Conservation (phyloP, 2,888 invertebrate genomes). For the Zhuqinia jingwanae region DNA sequence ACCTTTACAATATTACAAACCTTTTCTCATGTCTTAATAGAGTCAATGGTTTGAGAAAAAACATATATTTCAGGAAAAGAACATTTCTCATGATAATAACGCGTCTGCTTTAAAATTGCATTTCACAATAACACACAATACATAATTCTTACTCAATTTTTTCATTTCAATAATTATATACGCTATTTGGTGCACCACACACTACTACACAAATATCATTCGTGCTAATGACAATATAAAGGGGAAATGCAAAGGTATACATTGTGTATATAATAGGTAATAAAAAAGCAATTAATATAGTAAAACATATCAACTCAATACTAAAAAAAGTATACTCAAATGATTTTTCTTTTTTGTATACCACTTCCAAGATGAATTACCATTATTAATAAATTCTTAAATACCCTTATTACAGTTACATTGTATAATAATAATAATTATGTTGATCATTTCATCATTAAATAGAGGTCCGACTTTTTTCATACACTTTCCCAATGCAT, state of each 20-base stretch:
- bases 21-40: slow-evolving; percentile 58
- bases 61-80: neutral
- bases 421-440: neutral
- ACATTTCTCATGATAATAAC: slow-evolving; percentile 22
- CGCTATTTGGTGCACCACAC: neutral
- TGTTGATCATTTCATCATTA: neutral
- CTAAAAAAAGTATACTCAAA: neutral
- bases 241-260: neutral
- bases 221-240: slow-evolving; percentile 3
- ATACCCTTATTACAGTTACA: neutral
- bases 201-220: neutral
- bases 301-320: neutral
- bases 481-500: slow-evolving; percentile 10
- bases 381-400: neutral
- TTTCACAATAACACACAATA: slow-evolving; percentile 25
- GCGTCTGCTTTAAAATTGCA: neutral
- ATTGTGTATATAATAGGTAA: slow-evolving; percentile 2
- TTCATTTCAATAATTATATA: neutral
- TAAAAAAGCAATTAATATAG: slow-evolving; percentile 23
- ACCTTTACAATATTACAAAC: slow-evolving; percentile 45
- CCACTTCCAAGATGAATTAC: slow-evolving; percentile 25
- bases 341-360: slow-evolving; percentile 17
- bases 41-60: slow-evolving; percentile 58
- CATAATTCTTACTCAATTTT: neutral
- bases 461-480: neutral